Percentiles rank a stretch among this genome's conserved stretches.
These are phyloP conservation scores for Varecia variegata DNA, from an alignment of 2,797 vertebrate species.

Conservation along the genomic window DNA sequence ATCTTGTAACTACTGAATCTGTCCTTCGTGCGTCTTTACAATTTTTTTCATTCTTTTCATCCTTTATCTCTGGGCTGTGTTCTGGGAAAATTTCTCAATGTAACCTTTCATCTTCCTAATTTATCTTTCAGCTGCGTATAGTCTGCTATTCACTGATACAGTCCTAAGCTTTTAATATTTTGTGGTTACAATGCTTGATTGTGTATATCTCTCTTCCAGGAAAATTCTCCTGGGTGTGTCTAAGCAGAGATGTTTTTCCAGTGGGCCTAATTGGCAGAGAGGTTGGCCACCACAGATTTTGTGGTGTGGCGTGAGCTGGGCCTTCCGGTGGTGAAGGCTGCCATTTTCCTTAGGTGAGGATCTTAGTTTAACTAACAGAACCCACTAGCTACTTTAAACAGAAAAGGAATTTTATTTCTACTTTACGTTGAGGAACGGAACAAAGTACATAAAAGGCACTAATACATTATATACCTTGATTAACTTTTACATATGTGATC, in stretches of 20 bases:
- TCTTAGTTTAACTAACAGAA: not conserved
- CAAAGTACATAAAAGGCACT: not conserved
- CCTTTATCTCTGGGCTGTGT: conserved; percentile 42
- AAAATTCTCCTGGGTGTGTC: not conserved
- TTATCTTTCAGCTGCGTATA: not conserved
- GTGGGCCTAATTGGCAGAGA: not conserved
- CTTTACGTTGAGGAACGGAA: conserved; percentile 3
- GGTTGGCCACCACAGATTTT: not conserved
- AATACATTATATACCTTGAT: not conserved
- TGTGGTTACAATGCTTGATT: not conserved
- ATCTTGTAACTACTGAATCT: conserved; percentile 3
- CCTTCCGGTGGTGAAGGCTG: not conserved
- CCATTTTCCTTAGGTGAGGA: not conserved
- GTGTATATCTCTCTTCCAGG: not conserved
- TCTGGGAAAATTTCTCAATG: conserved; percentile 47
- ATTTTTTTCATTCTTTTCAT: conserved; percentile 32
- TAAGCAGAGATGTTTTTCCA: not conserved
- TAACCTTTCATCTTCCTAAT: not conserved
- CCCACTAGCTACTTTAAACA: conserved; percentile 4
- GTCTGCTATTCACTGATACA: not conserved
- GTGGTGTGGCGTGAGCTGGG: not conserved
- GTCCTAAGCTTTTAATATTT: not conserved
- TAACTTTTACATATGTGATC: not conserved
- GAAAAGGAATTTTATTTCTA: conserved; percentile 20
- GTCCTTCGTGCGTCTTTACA: not conserved